phyloP scores from a whole-genome alignment of 2,797 vertebrate species.

The Epinephelus malabaricus region DNA sequence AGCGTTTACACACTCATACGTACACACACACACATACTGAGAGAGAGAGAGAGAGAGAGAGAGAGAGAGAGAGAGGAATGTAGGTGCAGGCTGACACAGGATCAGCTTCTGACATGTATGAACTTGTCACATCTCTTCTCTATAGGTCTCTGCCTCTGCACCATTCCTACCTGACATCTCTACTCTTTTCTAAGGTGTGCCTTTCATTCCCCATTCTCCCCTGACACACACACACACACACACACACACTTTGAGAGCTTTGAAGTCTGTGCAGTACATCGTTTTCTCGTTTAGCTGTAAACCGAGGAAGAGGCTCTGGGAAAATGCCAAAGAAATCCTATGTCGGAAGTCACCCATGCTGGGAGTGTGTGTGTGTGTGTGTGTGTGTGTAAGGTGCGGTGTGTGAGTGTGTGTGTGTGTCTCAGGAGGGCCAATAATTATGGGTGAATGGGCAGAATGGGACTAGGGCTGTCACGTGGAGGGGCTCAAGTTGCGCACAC shows the following conservation, averaged over 20 bases:
- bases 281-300: conserved; percentile 67
- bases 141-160: conserved; percentile 53
- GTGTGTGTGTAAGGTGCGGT: conserved; percentile 14
- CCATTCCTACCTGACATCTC: conserved; percentile 78
- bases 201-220: conserved; percentile 58
- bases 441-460: conserved; percentile 69
- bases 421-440: conserved; percentile 64
- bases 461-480: conserved; percentile 67
- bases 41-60: conserved; percentile 39
- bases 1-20: conserved; percentile 3
- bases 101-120: conserved; percentile 74
- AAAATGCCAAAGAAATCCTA: conserved; percentile 61
- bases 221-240: conserved; percentile 30
- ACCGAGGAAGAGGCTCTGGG: conserved; percentile 63
- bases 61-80: conserved; percentile 77
- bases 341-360: conserved; percentile 64
- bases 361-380: conserved; percentile 8
- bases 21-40: not conserved
- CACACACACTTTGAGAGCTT: conserved; percentile 45
- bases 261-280: conserved; percentile 63
- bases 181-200: conserved; percentile 62
- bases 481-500: conserved; percentile 68
- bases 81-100: conserved; percentile 85
- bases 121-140: conserved; percentile 71
- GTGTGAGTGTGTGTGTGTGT: conserved; percentile 26